Evolutionary conservation across 2,888 invertebrate species (phyloP), one percentile per base, ranked within the genome.

Genomic region (Agrotis exclamationis): DNA sequence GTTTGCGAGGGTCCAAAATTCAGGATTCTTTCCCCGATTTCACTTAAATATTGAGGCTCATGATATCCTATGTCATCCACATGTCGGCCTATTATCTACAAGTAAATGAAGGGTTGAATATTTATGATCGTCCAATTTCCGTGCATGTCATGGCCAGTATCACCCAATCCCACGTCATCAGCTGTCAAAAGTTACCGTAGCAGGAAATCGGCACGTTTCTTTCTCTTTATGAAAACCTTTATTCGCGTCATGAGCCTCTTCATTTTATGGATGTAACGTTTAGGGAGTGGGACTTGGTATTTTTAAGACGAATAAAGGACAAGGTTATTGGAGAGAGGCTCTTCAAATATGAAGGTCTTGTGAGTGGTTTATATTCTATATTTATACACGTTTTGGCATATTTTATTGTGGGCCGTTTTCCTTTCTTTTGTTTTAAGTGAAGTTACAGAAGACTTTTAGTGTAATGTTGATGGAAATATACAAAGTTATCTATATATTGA

Each of bases 91-190:
- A 74, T 69, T 74, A 83, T 80, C 67, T 76, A 45, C 53, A 67
- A 62, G 70, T 71, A 76, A 78, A 83, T 81, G 66, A 76, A 81
- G 79, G 76, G 81, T 80, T 79, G 76, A 70, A 76, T 80, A 74
- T 83, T 80, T 82, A 80, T 76, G 76, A 71, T 70, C 69, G 70
- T 74, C 78, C 85, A 81, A 86, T 87, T 87, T 86, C 85, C 86
- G 79, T 74, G 71, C 56, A 74, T 76, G 80, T 76, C 83, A 72
- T 56, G 62, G 64, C 33, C 70, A 63, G 74, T 72, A 79, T 66
- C 77, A 71, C 72, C 69, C 58, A 71, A 76, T 75, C 80, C 80
- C 76, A 79, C 70, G 71, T 82, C 83, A 83, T 76, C 76, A 74
- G 70, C 75, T 83, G 84, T 84, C 82, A 79, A 67, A 77, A 76